Evolutionary conservation across 2,113 vertebrate species (phyloP).

Genomic region (Sphyrna mokarran): DNA sequence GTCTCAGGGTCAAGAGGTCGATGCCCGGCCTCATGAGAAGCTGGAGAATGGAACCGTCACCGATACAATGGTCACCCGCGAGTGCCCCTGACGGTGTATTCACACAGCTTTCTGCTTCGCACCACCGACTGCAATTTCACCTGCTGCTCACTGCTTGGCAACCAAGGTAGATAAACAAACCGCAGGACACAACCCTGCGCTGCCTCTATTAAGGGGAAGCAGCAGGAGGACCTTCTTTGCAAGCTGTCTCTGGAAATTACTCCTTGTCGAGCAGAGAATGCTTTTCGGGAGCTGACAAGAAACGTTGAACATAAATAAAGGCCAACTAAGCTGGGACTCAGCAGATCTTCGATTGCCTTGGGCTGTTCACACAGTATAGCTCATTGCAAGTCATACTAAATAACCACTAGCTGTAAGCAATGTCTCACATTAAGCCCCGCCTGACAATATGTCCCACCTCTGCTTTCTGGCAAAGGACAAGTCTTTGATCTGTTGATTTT

Average conservation of each 20-base stretch:
- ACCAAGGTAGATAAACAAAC: neutral
- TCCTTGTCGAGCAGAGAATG: neutral
- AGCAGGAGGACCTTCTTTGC: neutral
- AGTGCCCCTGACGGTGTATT: neutral
- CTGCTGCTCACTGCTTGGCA: neutral
- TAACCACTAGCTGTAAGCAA: neutral
- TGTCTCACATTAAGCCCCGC: neutral
- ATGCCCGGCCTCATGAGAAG: neutral
- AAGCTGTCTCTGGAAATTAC: neutral
- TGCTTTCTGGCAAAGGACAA: neutral
- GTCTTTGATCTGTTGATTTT: neutral
- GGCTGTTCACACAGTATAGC: neutral
- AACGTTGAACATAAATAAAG: neutral
- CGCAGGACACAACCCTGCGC: neutral
- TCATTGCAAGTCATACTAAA: neutral
- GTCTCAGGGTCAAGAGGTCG: neutral
- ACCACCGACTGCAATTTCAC: neutral
- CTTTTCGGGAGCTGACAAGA: neutral
- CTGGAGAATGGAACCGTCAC: neutral
- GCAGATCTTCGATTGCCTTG: neutral
- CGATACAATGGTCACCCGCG: neutral
- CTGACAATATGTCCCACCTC: neutral
- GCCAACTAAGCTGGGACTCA: neutral
- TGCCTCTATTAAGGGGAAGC: neutral
- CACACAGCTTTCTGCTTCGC: neutral